Conservation (phyloP, 2,888 invertebrate genomes). For the Lepas anatifera region DNA sequence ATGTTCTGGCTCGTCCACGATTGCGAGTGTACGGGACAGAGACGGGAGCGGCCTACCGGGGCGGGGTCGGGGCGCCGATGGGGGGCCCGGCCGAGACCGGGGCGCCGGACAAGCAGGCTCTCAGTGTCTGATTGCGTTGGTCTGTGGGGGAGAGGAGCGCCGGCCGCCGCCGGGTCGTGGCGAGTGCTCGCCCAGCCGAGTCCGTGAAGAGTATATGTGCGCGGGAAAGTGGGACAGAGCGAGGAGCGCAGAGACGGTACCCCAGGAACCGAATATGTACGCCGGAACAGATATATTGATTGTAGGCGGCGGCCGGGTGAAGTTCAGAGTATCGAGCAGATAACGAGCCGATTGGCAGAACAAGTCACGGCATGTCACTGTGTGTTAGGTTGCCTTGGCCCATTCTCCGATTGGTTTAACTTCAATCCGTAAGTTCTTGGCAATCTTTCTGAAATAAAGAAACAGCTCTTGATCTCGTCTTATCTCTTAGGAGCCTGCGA, state of each 20-base stretch:
- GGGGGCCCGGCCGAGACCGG: not conserved
- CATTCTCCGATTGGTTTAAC: constrained; percentile 9
- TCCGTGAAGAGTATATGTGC: not conserved
- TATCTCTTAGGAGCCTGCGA: no score
- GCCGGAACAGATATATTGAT: not conserved
- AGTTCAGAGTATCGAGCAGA: not conserved
- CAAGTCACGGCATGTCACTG: not conserved
- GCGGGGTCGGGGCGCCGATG: not conserved
- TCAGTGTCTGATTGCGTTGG: not conserved
- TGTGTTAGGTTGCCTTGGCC: constrained; percentile 11
- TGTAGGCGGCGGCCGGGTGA: not conserved
- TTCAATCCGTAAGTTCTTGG: constrained; percentile 9
- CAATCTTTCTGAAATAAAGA: constrained; percentile 10
- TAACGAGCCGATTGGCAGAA: not conserved
- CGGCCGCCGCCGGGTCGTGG: no score
- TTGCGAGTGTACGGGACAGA: no score
- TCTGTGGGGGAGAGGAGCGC: no score
- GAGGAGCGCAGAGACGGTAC: not conserved
- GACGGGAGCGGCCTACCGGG: no score
- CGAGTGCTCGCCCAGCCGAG: no score
- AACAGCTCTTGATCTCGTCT: not conserved
- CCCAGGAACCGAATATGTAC: not conserved
- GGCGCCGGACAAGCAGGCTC: not conserved
- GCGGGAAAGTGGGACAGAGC: not conserved
- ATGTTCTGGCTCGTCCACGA: no score